These are phyloP conservation scores for Rambutsinella grinnellia DNA, from an alignment of 2,888 invertebrate genomes.

Conservation along the genomic window DNA sequence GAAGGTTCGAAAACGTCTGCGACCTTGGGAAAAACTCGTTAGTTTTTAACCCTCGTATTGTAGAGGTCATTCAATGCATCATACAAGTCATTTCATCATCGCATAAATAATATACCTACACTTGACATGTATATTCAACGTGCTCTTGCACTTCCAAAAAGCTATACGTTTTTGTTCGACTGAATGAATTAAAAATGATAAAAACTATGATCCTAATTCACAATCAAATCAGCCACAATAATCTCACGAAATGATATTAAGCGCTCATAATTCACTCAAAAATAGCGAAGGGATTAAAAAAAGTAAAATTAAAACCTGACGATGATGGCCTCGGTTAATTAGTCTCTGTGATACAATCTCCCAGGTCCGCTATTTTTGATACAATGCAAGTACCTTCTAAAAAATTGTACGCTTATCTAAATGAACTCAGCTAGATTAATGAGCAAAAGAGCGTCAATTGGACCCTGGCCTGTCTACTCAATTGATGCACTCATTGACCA, in stretches of 20 bases:
- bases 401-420: not conserved
- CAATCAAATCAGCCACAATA: not conserved
- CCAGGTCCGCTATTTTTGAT: not conserved
- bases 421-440: no score
- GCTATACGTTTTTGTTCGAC: not conserved
- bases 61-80: constrained; percentile 11
- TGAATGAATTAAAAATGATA: not conserved
- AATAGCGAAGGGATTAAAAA: not conserved
- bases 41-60: constrained; percentile 25
- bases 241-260: no score
- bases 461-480: no score
- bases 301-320: not conserved
- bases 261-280: not conserved
- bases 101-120: not conserved
- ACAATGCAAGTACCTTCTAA: not conserved
- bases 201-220: not conserved
- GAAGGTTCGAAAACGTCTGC: constrained; percentile 11
- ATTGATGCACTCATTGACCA: no score
- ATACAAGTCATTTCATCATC: constrained; percentile 7
- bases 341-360: not conserved
- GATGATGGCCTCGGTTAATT: constrained; percentile 18
- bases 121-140: not conserved
- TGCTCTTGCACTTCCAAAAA: not conserved
- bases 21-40: constrained; percentile 30
- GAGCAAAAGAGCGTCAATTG: no score